These are phyloP conservation scores for Apogon hyalosoma DNA, from an alignment of 2,797 vertebrate species.

Conservation along the genomic window DNA sequence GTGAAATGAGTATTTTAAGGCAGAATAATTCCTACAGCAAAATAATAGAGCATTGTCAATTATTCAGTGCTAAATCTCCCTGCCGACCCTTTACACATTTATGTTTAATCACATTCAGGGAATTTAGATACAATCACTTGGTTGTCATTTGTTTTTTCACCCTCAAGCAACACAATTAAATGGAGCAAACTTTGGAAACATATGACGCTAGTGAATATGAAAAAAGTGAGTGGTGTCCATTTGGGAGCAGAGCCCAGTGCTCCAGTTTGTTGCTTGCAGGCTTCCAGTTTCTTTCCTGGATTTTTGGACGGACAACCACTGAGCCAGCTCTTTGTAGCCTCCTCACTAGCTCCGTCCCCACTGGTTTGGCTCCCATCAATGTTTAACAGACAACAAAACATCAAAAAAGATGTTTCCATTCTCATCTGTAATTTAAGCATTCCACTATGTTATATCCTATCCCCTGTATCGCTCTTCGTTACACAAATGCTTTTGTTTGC, in stretches of 20 bases:
- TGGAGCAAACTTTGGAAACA: conserved; percentile 17
- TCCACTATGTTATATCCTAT: conserved; percentile 41
- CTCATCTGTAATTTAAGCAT: conserved; percentile 72
- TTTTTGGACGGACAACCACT: conserved; percentile 31
- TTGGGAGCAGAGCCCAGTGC: conserved; percentile 32
- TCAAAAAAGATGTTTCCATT: conserved; percentile 36
- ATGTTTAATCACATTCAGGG: conserved; percentile 70
- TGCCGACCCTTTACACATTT: conserved; percentile 62
- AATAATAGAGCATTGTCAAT: conserved; percentile 74
- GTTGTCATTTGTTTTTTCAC: conserved; percentile 49
- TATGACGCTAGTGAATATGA: conserved; percentile 45
- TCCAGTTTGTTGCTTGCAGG: not conserved
- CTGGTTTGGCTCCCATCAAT: conserved; percentile 51
- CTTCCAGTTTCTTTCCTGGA: conserved; percentile 20
- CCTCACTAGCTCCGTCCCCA: not conserved
- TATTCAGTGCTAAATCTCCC: conserved; percentile 70
- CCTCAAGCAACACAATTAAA: conserved; percentile 57
- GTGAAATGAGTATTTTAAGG: conserved; percentile 74
- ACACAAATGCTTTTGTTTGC: conserved; percentile 73
- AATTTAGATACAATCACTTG: conserved; percentile 58
- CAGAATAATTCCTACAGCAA: conserved; percentile 64
- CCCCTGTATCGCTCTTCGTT: conserved; percentile 33
- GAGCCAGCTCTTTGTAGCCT: not conserved
- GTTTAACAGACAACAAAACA: conserved; percentile 51
- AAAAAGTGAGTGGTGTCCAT: conserved; percentile 19